These are phyloP conservation scores for Diachasma alloeum DNA, from an alignment of 1,140 invertebrate genomes.

Conservation along the genomic window DNA sequence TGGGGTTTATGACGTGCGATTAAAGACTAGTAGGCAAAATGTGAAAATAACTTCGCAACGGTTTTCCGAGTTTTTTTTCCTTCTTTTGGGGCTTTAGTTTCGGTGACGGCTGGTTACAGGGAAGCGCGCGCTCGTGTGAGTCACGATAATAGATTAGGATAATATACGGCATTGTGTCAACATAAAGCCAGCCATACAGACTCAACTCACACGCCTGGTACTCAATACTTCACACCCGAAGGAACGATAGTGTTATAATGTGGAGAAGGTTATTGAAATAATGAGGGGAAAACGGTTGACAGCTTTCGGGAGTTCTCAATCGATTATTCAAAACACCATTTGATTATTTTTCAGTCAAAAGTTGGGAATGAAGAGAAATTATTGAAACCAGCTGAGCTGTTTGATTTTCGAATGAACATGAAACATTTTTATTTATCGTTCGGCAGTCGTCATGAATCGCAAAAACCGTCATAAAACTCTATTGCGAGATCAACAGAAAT, in stretches of 20 bases:
- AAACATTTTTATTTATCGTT: neutral
- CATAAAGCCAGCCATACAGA: conserved; percentile 46
- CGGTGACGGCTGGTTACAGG: neutral
- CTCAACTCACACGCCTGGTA: conserved; percentile 3
- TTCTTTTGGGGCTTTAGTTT: neutral
- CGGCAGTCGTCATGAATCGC: neutral
- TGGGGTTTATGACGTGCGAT: neutral
- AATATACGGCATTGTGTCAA: conserved; percentile 58
- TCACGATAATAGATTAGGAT: conserved; percentile 61
- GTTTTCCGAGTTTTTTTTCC: neutral
- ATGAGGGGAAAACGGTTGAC: neutral
- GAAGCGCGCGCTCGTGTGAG: conserved; percentile 39
- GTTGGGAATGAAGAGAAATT: too few relatives aligned
- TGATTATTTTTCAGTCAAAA: too few relatives aligned
- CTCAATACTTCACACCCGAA: conserved; percentile 5
- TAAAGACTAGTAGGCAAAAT: neutral
- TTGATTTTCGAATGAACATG: neutral
- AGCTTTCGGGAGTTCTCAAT: neutral
- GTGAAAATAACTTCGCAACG: neutral
- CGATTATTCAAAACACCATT: neutral
- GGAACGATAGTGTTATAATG: neutral
- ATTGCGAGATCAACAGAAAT: neutral
- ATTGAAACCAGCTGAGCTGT: neutral
- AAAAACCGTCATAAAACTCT: neutral
- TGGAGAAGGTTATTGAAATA: neutral